A percentile compares a stretch with the other conserved stretches of the same genome.
These are phyloP conservation scores for Lepisosteus oculatus DNA, from an alignment of 2,113 vertebrate genomes.

Conservation along the genomic window DNA sequence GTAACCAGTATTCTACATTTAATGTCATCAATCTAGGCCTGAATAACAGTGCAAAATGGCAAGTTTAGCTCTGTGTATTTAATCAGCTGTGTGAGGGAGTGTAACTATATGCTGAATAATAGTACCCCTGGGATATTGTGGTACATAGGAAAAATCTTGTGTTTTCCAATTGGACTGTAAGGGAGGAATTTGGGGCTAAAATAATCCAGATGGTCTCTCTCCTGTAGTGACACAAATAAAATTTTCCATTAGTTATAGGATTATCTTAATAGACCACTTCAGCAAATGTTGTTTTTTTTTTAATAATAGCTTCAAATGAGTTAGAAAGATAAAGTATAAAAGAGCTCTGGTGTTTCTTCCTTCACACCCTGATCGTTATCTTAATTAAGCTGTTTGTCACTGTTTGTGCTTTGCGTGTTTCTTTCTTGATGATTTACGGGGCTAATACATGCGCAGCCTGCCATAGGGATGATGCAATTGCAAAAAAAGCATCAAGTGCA, in stretches of 20 bases:
- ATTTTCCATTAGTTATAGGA: slow-evolving; percentile 22
- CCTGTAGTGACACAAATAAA: slow-evolving; percentile 24
- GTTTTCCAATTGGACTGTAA: slow-evolving; percentile 29
- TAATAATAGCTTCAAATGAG: not conserved
- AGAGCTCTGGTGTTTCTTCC: too few species aligned
- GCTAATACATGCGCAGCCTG: too few species aligned
- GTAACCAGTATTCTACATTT: slow-evolving; percentile 15
- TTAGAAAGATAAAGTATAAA: too few species aligned
- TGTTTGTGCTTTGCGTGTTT: too few species aligned
- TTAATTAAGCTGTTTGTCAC: too few species aligned
- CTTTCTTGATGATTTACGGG: too few species aligned
- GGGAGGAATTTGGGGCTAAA: slow-evolving; percentile 37
- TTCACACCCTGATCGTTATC: too few species aligned
- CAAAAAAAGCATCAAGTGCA: too few species aligned
- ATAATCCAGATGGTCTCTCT: slow-evolving; percentile 37
- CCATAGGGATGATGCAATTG: too few species aligned
- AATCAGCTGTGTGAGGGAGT: slow-evolving; percentile 39
- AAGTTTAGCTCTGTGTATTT: slow-evolving; percentile 30
- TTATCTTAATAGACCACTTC: slow-evolving; percentile 15
- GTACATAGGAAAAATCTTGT: slow-evolving; percentile 27
- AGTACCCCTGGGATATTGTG: slow-evolving; percentile 30
- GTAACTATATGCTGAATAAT: slow-evolving; percentile 28
- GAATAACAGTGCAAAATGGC: slow-evolving; percentile 20
- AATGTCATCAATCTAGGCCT: slow-evolving; percentile 9
- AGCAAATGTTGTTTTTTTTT: not conserved